A percentile compares a stretch with the other conserved stretches of the same genome.
Evolutionary conservation across 2,797 vertebrate genomes (phyloP).

Genomic region (Siniperca undulata): DNA sequence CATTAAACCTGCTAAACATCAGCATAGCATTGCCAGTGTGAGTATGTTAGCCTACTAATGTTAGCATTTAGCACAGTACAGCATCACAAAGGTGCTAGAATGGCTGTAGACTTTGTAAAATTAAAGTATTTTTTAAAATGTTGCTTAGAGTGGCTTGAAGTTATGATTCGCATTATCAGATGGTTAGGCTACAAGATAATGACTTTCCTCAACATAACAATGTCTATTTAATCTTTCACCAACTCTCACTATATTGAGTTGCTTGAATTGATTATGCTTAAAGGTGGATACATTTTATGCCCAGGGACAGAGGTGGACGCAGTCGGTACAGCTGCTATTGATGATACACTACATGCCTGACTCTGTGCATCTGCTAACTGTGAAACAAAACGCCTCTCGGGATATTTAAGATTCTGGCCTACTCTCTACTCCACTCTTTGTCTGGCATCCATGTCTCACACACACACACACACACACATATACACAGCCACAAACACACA

Average conservation of each 20-base stretch:
- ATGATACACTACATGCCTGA: conserved; percentile 54
- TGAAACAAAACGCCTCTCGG: conserved; percentile 64
- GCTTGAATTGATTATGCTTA: conserved; percentile 33
- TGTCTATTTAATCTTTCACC: background rate
- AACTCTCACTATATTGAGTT: background rate
- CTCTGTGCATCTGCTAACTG: conserved; percentile 64
- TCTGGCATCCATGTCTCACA: conserved; percentile 57
- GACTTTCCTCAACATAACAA: conserved; percentile 4
- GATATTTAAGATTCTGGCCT: conserved; percentile 72
- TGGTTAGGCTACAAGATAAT: background rate
- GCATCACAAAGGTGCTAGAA: background rate
- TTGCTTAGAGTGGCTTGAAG: background rate
- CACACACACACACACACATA: conserved; percentile 29
- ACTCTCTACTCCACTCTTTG: conserved; percentile 47
- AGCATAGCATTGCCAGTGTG: background rate
- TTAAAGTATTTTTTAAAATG: background rate
- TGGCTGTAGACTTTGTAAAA: background rate
- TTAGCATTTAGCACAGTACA: background rate
- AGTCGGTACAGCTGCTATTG: conserved; percentile 36
- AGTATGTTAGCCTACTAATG: background rate
- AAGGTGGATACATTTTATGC: conserved; percentile 4
- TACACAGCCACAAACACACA: conserved; percentile 12
- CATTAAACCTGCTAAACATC: background rate
- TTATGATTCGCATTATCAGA: conserved; percentile 21
- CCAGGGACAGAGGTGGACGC: conserved; percentile 20